These are phyloP conservation scores for Garrulus glandarius DNA, from an alignment of 2,797 vertebrate genomes.

Conservation along the genomic window DNA sequence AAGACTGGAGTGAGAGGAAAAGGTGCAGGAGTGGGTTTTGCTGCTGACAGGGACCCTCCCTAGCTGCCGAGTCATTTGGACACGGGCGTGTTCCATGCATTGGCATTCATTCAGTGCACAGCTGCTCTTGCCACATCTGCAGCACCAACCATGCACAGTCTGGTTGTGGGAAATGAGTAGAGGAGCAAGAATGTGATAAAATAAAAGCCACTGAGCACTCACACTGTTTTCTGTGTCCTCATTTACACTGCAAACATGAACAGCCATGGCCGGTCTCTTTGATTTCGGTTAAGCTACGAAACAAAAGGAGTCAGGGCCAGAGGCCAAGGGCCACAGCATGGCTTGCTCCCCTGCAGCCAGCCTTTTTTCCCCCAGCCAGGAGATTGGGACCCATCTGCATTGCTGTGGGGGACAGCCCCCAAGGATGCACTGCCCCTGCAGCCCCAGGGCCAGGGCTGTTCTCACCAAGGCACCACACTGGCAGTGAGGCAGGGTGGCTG, in stretches of 20 bases:
- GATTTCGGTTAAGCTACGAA: background rate
- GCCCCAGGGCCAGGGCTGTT: rapidly evolving
- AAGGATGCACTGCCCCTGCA: background rate
- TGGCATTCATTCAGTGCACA: rapidly evolving
- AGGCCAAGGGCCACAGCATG: background rate
- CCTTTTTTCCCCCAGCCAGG: background rate
- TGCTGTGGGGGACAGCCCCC: background rate
- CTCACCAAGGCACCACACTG: background rate
- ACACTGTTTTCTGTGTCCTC: background rate
- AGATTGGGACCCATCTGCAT: rapidly evolving
- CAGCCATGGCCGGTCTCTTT: rapidly evolving
- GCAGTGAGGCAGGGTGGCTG: background rate
- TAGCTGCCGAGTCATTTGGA: background rate
- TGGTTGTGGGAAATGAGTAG: background rate
- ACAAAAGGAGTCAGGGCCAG: background rate
- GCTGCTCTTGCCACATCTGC: background rate
- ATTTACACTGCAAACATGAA: background rate
- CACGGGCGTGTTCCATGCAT: rapidly evolving
- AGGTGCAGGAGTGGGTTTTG: background rate
- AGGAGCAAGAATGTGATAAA: background rate
- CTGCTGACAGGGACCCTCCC: background rate
- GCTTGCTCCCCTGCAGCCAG: background rate
- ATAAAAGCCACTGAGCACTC: background rate
- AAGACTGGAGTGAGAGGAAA: background rate
- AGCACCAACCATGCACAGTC: background rate